A percentile compares a stretch with the other conserved stretches of the same genome.
These are phyloP conservation scores for Pipistrellus nathusii DNA, from an alignment of 2,797 vertebrate species.

Conservation along the genomic window DNA sequence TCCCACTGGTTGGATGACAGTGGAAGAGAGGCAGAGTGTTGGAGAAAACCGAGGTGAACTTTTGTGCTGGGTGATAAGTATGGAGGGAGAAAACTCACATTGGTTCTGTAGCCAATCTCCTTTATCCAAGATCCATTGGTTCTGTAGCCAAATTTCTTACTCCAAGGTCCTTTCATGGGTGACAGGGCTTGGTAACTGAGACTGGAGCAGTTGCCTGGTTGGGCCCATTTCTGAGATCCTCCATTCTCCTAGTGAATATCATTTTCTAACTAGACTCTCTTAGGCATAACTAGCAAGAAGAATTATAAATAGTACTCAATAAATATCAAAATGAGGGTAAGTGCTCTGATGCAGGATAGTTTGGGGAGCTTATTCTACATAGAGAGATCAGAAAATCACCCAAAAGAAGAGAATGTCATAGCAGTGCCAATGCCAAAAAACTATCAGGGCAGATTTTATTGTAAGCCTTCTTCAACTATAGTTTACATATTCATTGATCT, in stretches of 20 bases:
- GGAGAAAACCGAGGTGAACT: background rate
- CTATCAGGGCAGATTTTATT: background rate
- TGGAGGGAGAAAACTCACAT: background rate
- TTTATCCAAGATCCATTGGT: background rate
- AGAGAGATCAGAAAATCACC: background rate
- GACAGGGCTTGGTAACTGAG: background rate
- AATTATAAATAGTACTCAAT: background rate
- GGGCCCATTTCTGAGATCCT: background rate
- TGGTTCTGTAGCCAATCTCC: background rate
- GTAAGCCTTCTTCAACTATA: background rate
- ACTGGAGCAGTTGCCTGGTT: background rate
- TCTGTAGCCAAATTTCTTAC: background rate
- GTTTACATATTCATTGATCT: background rate
- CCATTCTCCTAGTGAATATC: background rate
- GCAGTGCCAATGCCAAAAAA: background rate
- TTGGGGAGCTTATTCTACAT: slow-evolving; percentile 1
- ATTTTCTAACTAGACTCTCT: background rate
- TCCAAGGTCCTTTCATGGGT: background rate
- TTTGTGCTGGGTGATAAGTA: background rate
- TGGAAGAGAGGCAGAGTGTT: background rate
- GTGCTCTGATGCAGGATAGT: background rate
- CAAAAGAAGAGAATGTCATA: background rate
- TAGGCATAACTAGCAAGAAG: slow-evolving; percentile 9
- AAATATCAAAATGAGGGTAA: background rate
- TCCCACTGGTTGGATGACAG: background rate